Evolutionary conservation across 2,888 invertebrate genomes (phyloP).

Genomic region (Bibio marci): DNA sequence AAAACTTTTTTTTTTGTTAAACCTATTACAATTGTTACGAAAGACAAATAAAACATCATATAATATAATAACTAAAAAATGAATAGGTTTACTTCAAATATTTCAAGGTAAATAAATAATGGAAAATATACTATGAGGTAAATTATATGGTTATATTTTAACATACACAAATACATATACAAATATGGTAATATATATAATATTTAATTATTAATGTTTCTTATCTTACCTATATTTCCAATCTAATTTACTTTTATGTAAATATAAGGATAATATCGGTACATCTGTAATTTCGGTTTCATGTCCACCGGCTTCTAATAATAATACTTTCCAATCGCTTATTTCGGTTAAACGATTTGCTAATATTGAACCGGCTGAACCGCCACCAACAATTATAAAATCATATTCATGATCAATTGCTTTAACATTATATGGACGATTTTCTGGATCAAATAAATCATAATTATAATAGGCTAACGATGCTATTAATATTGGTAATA

Average conservation of each 20-base stretch:
- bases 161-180: no score
- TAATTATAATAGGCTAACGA: constrained; percentile 69
- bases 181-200: no score
- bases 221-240: constrained; percentile 73
- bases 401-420: constrained; percentile 54
- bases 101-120: no score
- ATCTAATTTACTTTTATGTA: constrained; percentile 78
- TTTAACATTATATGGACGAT: constrained; percentile 53
- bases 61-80: no score
- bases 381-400: constrained; percentile 67
- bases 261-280: constrained; percentile 66
- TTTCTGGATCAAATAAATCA: constrained; percentile 71
- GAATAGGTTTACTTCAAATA: no score
- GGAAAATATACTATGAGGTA: no score
- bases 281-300: constrained; percentile 78
- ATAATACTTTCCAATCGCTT: constrained; percentile 57
- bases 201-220: no score
- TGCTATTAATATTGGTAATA: constrained; percentile 58
- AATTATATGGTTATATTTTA: no score
- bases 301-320: constrained; percentile 74
- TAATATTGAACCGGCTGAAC: constrained; percentile 69
- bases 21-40: no score
- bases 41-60: no score
- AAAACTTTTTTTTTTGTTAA: no score
- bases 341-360: constrained; percentile 67